Conservation (phyloP, 2,888 invertebrate genomes). For the Strigamia crassipes region DNA sequence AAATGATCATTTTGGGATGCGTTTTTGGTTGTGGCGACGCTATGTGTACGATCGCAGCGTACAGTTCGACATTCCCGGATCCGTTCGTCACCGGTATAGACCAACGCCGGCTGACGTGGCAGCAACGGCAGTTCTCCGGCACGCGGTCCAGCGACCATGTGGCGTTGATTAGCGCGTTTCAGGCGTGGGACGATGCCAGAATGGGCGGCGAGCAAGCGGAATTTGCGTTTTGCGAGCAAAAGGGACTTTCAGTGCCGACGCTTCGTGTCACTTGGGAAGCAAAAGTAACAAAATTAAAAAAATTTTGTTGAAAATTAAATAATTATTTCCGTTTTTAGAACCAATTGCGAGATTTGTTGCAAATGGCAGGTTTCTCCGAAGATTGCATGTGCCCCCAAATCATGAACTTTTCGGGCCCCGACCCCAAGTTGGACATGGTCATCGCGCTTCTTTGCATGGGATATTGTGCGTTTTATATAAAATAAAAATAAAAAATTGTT, state of each 20-base stretch:
- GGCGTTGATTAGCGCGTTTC: constrained; percentile 90
- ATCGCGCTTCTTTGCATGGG: constrained; percentile 85
- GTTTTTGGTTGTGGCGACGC: constrained; percentile 88
- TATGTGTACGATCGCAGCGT: constrained; percentile 90
- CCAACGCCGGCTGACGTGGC: constrained; percentile 73
- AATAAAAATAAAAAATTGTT: too few species aligned
- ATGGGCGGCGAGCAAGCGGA: constrained; percentile 69
- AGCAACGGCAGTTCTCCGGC: constrained; percentile 86
- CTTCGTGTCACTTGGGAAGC: constrained; percentile 91
- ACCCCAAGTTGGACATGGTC: constrained; percentile 77
- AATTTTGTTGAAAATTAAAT: constrained; percentile 22
- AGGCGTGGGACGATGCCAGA: constrained; percentile 67
- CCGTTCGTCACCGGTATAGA: constrained; percentile 60
- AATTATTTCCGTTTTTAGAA: constrained; percentile 61
- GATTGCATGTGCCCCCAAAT: constrained; percentile 76
- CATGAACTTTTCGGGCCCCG: constrained; percentile 75
- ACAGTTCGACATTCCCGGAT: constrained; percentile 93
- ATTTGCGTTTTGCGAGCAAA: constrained; percentile 84
- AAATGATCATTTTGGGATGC: constrained; percentile 94
- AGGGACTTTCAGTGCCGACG: constrained; percentile 85
- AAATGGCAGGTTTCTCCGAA: constrained; percentile 85
- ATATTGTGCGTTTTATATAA: constrained; percentile 66
- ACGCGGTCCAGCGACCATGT: constrained; percentile 91
- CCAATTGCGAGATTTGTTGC: constrained; percentile 70
- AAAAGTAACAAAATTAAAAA: constrained; percentile 63